phyloP scores from a whole-genome alignment of 1,140 invertebrate species.

The Drosophila virilis region DNA sequence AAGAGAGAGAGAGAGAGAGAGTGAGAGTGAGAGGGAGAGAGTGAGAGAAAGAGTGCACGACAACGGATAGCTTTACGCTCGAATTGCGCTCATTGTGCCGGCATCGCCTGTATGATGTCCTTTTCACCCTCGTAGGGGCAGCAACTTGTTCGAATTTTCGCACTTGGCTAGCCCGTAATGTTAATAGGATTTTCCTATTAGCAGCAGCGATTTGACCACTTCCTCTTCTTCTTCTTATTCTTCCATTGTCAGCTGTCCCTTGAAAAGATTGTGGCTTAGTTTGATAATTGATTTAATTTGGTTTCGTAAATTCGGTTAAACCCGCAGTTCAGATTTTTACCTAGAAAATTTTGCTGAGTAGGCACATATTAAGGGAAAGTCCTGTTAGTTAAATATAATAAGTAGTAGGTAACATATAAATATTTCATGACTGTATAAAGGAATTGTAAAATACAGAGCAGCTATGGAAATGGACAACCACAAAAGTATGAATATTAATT shows the following conservation, averaged over 20 bases:
- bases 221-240: background rate
- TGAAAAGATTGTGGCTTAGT: constrained; percentile 15
- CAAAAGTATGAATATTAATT: background rate
- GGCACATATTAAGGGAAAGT: constrained; percentile 7
- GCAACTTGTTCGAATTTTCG: constrained; percentile 45
- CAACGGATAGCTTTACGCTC: background rate
- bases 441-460: background rate
- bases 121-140: constrained; percentile 36
- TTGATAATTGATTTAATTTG: constrained; percentile 35
- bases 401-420: background rate
- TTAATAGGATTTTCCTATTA: constrained; percentile 63
- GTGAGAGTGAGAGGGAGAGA: background rate
- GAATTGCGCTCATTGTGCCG: constrained; percentile 46
- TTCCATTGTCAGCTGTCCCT: background rate
- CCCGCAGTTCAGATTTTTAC: background rate
- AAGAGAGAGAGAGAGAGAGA: constrained; percentile 5
- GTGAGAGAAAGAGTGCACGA: too few relatives aligned
- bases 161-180: constrained; percentile 15
- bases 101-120: constrained; percentile 52
- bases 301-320: constrained; percentile 29
- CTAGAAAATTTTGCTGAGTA: constrained; percentile 16
- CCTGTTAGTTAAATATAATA: constrained; percentile 1
- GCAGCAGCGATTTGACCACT: constrained; percentile 17
- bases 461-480: background rate
- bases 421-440: background rate